Evolutionary conservation across 2,113 vertebrate genomes (phyloP), one percentile per base, ranked within the genome.

Genomic region (Hemicordylus capensis): DNA sequence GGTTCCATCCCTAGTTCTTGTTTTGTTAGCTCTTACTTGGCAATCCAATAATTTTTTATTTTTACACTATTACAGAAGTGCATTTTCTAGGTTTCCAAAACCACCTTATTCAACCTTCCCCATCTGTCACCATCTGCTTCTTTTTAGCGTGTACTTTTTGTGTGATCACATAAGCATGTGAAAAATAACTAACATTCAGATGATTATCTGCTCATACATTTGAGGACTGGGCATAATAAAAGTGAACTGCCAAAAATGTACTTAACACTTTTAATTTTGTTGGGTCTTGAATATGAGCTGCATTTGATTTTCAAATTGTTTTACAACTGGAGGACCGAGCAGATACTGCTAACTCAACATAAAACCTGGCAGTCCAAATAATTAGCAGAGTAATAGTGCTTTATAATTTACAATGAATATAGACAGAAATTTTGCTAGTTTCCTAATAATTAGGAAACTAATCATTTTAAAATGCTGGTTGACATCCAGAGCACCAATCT

Each of bases 121-220:
- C 98, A 99, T 99, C 98, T 99, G 98, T 98, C 98, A 98, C 98
- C 98, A 99, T 99, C 98, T 99, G 98, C 97, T 98, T 98, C 97
- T 98, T 97, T 99, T 98, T 98, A 99, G 98, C 98, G 97, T 96
- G 97, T 97, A 99, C 98, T 99, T 98, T 98, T 98, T 97, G 97
- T 97, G 97, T 97, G 98, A 97, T 98, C 97, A 98, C 98, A 98
- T 97, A 98, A 97, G 98, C 98, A 98, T 98, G 97, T 98, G 98
- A 99, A 98, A 99, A 99, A 98, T 98, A 98, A 98, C 97, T 98
- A 99, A 98, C 98, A 98, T 98, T 98, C 97, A 98, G 98, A 98
- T 98, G 98, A 98, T 98, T 98, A 98, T 98, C 97, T 98, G 97
- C 98, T 98, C 97, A 97, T 98, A 97, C 96, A 97, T 98, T 97